Evolutionary conservation across 2,888 invertebrate genomes (phyloP), one percentile per base, ranked within the genome.

Genomic region (Pyrgus malvae): DNA sequence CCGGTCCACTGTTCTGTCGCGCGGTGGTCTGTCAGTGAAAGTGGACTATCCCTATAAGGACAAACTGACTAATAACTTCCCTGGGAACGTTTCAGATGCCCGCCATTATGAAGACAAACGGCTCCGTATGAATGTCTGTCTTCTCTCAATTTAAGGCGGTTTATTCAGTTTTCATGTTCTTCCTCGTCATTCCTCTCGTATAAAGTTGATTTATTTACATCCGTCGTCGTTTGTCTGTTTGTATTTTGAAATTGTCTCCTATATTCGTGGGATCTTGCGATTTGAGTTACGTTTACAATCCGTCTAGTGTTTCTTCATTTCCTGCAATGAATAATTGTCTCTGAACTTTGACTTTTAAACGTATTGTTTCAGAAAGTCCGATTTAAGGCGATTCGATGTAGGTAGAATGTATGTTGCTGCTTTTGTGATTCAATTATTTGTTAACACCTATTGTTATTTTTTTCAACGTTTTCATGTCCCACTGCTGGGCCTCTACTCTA

Each of bases 41-140:
- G 66, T 66, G 56, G 66, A 63, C 62, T 64, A 63, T 60, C 66
- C 64, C 61, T 63, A 63, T 58, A 53, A 53, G 53, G 53, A 31
- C 40, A 53, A 53, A 46, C 53, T 53, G 53, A 53, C 38, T 53
- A 53, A 53, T 53, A 53, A 53, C 53, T 53, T 53, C 53, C 53
- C 53, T 53, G 53, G 53, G 53, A 53, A 53, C 53, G 53, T 53
- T 45, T 53, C 53, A 27, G 46, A 46, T 45, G 53, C 38, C 44
- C 38, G 16, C 53, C 53, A 37, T 51, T 51, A 51, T 51, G 51
- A 51, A 51, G 51, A 51, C 44, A 51, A 51, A 51, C 51, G 44
- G 12, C 44, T 44, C 44, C 19, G 27, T 44, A 44, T 44, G 44
- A 51, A 25, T 44, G 44, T 53, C 37, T 37, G 16, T 46, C 48